These are phyloP conservation scores for Drosophila santomea DNA, from an alignment of 1,140 invertebrate genomes.

Conservation along the genomic window DNA sequence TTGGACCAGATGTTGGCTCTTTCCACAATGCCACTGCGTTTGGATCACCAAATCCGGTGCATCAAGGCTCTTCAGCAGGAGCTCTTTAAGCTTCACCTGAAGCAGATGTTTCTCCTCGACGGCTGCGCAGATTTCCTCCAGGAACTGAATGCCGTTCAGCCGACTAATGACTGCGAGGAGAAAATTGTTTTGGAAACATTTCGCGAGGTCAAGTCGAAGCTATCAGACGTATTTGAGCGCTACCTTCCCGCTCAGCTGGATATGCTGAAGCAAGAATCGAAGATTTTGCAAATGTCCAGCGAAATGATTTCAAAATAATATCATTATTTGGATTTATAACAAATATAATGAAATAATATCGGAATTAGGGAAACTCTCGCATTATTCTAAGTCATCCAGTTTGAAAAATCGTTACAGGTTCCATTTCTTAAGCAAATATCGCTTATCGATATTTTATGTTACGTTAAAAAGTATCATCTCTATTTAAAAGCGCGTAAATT, in stretches of 20 bases:
- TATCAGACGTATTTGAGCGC: constrained; percentile 31
- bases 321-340: not conserved
- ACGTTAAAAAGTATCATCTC: not conserved
- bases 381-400: not conserved
- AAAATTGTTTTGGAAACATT: constrained; percentile 35
- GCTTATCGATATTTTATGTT: not conserved
- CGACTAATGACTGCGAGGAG: constrained; percentile 9
- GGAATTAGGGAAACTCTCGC: no score
- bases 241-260: constrained; percentile 36
- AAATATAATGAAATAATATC: not conserved
- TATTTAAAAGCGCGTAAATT: constrained; percentile 29
- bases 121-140: constrained; percentile 32
- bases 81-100: constrained; percentile 25
- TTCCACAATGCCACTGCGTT: constrained; percentile 18
- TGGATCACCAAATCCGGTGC: constrained; percentile 31
- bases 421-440: not conserved
- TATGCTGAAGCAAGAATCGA: constrained; percentile 22
- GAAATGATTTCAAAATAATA: not conserved
- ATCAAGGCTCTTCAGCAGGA: constrained; percentile 36
- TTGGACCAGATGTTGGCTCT: constrained; percentile 27
- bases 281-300: not conserved
- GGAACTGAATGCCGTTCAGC: constrained; percentile 21
- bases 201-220: constrained; percentile 23
- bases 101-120: constrained; percentile 35
- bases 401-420: not conserved